phyloP scores from a whole-genome alignment of 2,797 vertebrate species.

The Betta splendens region DNA sequence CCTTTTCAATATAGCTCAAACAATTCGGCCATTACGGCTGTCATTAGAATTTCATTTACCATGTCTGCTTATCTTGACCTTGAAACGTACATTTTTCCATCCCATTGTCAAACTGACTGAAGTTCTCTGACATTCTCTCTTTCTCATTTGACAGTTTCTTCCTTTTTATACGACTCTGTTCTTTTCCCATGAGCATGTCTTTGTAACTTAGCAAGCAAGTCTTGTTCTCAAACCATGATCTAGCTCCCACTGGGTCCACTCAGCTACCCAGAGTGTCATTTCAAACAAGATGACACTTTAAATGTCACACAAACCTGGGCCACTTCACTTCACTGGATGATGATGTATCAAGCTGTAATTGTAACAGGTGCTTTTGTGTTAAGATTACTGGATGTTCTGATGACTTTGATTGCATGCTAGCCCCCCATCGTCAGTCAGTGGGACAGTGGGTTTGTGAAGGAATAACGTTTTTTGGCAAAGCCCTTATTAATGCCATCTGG shows the following conservation, averaged over 20 bases:
- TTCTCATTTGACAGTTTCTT: conserved; percentile 30
- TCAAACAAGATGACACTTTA: conserved; percentile 35
- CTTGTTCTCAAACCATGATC: conserved; percentile 44
- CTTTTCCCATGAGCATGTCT: conserved; percentile 30
- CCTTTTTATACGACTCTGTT: conserved; percentile 29
- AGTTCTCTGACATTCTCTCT: conserved; percentile 17
- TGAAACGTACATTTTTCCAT: conserved; percentile 53
- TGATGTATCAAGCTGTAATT: conserved; percentile 20
- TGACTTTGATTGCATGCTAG: conserved; percentile 14
- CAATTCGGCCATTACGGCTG: conserved; percentile 62
- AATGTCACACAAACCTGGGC: conserved; percentile 19
- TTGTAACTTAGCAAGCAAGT: conserved; percentile 27
- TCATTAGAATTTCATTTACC: conserved; percentile 66
- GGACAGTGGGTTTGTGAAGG: conserved; percentile 19
- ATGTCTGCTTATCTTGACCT: conserved; percentile 67
- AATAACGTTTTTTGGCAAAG: conserved; percentile 10
- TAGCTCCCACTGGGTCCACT: conserved; percentile 24
- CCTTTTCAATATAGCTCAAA: conserved; percentile 41
- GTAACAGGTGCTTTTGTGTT: not conserved
- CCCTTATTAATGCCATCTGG: conserved; percentile 31
- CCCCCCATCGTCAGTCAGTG: conserved; percentile 12
- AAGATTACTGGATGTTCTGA: conserved; percentile 1
- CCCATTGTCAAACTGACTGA: conserved; percentile 25
- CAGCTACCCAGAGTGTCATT: conserved; percentile 29
- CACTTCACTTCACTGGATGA: not conserved